phyloP scores from a whole-genome alignment of 30 jellyfish, hydroid and myxozoan species.

The Turritopsis dohrnii region DNA sequence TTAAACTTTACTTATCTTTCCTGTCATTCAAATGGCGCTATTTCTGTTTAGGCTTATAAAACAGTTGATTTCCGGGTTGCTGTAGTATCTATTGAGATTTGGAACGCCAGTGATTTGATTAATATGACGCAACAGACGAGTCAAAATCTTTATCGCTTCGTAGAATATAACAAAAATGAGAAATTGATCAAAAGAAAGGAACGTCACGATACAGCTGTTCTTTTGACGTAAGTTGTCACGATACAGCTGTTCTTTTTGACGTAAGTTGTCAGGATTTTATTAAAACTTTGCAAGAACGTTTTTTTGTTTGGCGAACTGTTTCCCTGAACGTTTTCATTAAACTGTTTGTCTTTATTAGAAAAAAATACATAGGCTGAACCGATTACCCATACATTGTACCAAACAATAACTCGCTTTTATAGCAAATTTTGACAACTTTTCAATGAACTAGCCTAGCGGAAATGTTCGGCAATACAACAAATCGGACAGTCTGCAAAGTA shows the following conservation, averaged over 20 bases:
- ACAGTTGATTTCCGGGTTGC: conserved; percentile 32
- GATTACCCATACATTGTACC: too few relatives aligned
- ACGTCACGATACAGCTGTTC: conserved; percentile 55
- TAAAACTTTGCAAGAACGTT: neutral
- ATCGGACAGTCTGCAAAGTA: too few relatives aligned
- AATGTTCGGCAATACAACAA: too few relatives aligned
- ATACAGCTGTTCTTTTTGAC: neutral
- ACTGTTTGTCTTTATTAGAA: too few relatives aligned
- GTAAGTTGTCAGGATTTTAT: neutral
- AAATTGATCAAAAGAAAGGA: conserved; percentile 29
- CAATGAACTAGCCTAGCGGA: too few relatives aligned
- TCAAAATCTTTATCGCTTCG: conserved; percentile 29
- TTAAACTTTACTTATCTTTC: too few relatives aligned
- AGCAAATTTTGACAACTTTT: too few relatives aligned
- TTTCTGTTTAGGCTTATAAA: conserved; percentile 21
- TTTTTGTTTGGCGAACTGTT: too few relatives aligned
- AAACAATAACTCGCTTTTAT: too few relatives aligned
- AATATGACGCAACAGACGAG: conserved; percentile 16
- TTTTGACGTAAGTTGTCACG: conserved; percentile 45
- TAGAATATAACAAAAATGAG: conserved; percentile 39
- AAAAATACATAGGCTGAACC: too few relatives aligned
- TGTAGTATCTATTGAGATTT: conserved; percentile 28
- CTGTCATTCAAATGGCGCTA: too few relatives aligned
- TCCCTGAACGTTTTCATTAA: too few relatives aligned
- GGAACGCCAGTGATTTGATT: conserved; percentile 37